Conservation (phyloP, 2,888 invertebrate genomes). For the Bellardia bayeri region DNA sequence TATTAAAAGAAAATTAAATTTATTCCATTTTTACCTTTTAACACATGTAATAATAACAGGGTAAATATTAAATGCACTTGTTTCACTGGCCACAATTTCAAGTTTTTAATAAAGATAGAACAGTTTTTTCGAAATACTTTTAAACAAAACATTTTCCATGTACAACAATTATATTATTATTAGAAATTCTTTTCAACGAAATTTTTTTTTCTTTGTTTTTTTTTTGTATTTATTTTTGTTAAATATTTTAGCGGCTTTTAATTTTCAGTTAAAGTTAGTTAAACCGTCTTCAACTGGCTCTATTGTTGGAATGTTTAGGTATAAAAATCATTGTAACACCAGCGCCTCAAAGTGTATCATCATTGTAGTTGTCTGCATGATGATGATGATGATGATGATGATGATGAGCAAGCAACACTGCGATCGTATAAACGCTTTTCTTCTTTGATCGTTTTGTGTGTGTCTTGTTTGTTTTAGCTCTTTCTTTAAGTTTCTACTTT, state of each 20-base stretch:
- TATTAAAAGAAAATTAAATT: background rate
- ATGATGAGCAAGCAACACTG: conserved; percentile 1
- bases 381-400: conserved; percentile 47
- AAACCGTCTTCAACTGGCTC: conserved; percentile 68
- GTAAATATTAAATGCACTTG: background rate
- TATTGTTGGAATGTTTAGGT: conserved; percentile 58
- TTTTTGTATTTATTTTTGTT: background rate
- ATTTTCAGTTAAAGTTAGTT: conserved; percentile 22
- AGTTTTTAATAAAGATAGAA: background rate
- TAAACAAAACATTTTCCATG: conserved; percentile 62
- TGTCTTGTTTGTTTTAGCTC: conserved; percentile 35
- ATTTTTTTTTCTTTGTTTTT: background rate
- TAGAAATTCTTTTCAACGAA: background rate
- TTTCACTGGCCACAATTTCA: conserved; percentile 11
- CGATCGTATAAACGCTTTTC: conserved; percentile 48
- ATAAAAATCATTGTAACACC: conserved; percentile 41
- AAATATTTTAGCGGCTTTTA: conserved; percentile 16
- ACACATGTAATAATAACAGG: conserved; percentile 34
- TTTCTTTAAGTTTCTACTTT: conserved; percentile 12
- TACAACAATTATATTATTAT: background rate
- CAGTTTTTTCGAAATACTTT: conserved; percentile 50
- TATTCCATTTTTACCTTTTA: conserved; percentile 58
- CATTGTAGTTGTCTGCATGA: conserved; percentile 31
- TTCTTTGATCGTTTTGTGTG: conserved; percentile 51
- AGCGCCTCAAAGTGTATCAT: conserved; percentile 62